Evolutionary conservation across 2,113 vertebrate species (phyloP), one percentile per base, ranked within the genome.

Genomic region (Erpornis zantholeuca): DNA sequence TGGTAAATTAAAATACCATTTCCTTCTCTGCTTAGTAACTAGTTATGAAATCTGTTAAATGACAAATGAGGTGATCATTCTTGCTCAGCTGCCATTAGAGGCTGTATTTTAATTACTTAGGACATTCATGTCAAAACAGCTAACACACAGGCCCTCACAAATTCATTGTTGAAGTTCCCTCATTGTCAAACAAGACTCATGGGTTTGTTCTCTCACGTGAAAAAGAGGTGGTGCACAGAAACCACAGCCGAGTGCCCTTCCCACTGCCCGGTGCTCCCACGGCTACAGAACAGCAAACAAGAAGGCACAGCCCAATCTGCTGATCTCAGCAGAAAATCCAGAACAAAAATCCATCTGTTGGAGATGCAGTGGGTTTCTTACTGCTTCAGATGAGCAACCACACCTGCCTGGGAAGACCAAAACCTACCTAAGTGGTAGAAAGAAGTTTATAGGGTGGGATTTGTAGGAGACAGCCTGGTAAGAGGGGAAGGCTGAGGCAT

Each of bases 11-110:
- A 57, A 82, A 38, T 45, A 49, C n/a, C 29, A 59, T 69, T 95
- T 94, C 63, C 63, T 90, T 86, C 90, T 91, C 61, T 82, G 40
- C 75, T 94, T 72, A 90, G 76, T 92, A 76, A 86, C 16, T 27
- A 49, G 68, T 94, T 95, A 93, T 38, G 71, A 94, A 95, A 95
- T 61, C 66, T 88, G 66, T 53, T 36, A 47, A 81, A 57, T 3
- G 14, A 38, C 54, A 65, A 54, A 64, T 36, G 75, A 93, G 40
- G 45, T 80, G 75, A 82, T 80, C 28, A 25, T 60, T 87, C 66
- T 68, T 80, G 78, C 63, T 92, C 59, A 80, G 63, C 42, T 88
- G 71, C 70, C 75, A 65, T 80, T 71, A 72, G 36, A 87, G 57
- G 8, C 63, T 85, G 3, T 72, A 31, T 64, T 93, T 90, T 90